Evolutionary conservation across 2,113 vertebrate species (phyloP), one percentile per base, ranked within the genome.

Genomic region (Platysternon megacephalum): DNA sequence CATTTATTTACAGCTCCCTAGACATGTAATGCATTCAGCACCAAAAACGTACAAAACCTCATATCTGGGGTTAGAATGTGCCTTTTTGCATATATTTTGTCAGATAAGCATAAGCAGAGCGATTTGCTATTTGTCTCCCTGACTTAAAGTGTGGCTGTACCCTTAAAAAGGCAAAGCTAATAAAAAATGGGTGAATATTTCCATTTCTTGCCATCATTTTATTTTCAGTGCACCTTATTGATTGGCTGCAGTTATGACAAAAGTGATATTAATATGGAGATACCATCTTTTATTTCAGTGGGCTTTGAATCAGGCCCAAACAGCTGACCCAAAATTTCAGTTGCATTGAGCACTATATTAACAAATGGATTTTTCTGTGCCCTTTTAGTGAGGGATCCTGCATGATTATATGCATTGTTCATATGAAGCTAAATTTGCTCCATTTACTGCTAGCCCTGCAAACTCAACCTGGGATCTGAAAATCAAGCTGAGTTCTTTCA

Each of bases 1-100:
- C 85, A 95, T 95, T 98, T 96, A 93, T 96, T 94, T 86, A 97
- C 82, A 90, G 86, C 79, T 88, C 81, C 68, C 68, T 82, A 93
- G 93, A 90, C 96, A 95, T 92, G 90, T 93, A 93, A 97, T 81
- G 90, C 19, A 85, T 94, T 94, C 89, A 92, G 79, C 51, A 93
- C 53, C 91, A 85, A 91, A 94, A 84, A 90, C n/a, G 26, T 92
- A 82, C 85, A 93, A 96, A 96, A 4, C 21, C 0, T 1, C 44
- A 42, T 80, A 44, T 82, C 84, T 72, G n/a, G 80, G 32, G 87
- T 39, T 29, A 46, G 46, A 91, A 53, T 65, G 85, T 89, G 83
- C 51, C 44, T 89, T 65, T 96, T 95, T 79, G 82, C 91, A 52
- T 86, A 46, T 44, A 42, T 51, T 46, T 82, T 83, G 79, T 79